Percentiles rank a stretch among this genome's conserved stretches.
phyloP scores from a whole-genome alignment of 1,140 invertebrate genomes.

The Lutraria rhynchaena region DNA sequence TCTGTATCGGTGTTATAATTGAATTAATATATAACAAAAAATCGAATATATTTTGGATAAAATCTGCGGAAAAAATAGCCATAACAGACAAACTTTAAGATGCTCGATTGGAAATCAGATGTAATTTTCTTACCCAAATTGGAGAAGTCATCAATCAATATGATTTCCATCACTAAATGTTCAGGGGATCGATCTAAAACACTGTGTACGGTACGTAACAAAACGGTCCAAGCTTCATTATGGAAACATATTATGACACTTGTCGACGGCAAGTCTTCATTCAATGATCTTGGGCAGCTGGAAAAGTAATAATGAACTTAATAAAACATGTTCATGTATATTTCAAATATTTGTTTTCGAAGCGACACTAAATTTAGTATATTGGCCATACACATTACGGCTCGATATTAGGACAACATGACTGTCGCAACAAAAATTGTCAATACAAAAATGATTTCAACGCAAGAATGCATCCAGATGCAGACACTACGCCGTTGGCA shows the following conservation, averaged over 20 bases:
- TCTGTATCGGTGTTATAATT: no score
- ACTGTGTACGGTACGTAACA: conserved; percentile 93
- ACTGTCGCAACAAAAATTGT: no score
- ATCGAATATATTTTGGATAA: no score
- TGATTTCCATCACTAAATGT: conserved; percentile 93
- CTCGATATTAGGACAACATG: not conserved
- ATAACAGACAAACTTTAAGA: no score
- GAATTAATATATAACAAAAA: no score
- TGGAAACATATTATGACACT: conserved; percentile 74
- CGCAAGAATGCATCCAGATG: no score
- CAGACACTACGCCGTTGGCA: no score
- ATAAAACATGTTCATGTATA: not conserved
- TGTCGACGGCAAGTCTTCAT: conserved; percentile 54
- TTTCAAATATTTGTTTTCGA: not conserved
- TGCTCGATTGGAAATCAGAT: no score
- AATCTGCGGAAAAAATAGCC: no score
- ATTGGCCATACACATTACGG: not conserved
- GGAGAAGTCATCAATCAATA: conserved; percentile 96
- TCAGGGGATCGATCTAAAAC: conserved; percentile 91
- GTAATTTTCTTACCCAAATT: conserved; percentile 98
- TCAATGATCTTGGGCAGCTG: conserved; percentile 57
- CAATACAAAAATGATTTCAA: no score
- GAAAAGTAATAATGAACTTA: no score
- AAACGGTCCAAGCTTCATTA: conserved; percentile 93
- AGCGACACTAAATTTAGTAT: not conserved